phyloP scores from a whole-genome alignment of 1,140 invertebrate species.

The Arion vulgaris region DNA sequence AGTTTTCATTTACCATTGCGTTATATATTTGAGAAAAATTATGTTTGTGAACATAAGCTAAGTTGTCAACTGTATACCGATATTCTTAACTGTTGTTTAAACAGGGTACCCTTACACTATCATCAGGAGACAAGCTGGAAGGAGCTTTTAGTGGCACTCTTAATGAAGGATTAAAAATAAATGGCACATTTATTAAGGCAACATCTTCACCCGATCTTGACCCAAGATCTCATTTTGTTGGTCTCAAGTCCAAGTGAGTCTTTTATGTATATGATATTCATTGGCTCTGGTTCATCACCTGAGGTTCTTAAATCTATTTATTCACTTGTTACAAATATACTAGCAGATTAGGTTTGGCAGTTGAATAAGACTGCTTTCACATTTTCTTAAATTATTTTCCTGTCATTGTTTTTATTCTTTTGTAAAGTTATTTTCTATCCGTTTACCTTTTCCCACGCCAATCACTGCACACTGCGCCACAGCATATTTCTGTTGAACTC shows the following conservation, averaged over 20 bases:
- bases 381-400: too few species aligned
- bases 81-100: not conserved
- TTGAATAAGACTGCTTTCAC: too few species aligned
- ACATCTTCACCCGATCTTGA: conserved; percentile 28
- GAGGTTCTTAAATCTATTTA: not conserved
- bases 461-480: too few species aligned
- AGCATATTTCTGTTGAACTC: too few species aligned
- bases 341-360: not conserved
- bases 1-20: too few species aligned
- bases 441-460: too few species aligned
- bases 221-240: conserved; percentile 17
- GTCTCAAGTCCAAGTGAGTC: conserved; percentile 50
- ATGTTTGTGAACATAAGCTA: too few species aligned
- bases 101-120: conserved; percentile 82
- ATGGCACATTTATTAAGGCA: conserved; percentile 77
- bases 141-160: conserved; percentile 83
- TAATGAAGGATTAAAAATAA: conserved; percentile 87
- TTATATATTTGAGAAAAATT: too few species aligned
- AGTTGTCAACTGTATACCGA: too few species aligned
- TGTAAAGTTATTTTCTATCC: too few species aligned
- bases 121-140: conserved; percentile 83
- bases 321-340: not conserved
- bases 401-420: too few species aligned
- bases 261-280: not conserved
- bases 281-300: not conserved